Percentiles rank a stretch among this genome's conserved stretches.
These are phyloP conservation scores for Cheilosia pagana DNA, from an alignment of 2,888 invertebrate genomes.

Conservation along the genomic window DNA sequence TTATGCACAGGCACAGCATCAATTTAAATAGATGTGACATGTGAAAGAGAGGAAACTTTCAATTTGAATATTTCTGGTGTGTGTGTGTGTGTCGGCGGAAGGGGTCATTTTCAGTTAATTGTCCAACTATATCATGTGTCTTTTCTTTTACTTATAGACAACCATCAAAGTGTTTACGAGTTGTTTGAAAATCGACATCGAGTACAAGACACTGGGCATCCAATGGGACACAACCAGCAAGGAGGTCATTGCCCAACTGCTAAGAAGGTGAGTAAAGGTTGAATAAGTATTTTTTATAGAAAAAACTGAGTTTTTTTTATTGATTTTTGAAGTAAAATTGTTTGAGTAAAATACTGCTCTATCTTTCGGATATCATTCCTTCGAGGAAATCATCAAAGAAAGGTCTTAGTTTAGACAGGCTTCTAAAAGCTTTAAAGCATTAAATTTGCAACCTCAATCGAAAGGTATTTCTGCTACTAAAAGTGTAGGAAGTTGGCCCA, in stretches of 20 bases:
- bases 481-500: too few relatives aligned
- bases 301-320: too few relatives aligned
- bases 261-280: slow-evolving; percentile 88
- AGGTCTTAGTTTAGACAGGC: too few relatives aligned
- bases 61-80: slow-evolving; percentile 22
- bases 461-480: too few relatives aligned
- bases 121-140: not conserved
- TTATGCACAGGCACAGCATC: not conserved
- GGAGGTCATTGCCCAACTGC: slow-evolving; percentile 92
- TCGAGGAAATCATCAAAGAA: too few relatives aligned
- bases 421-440: too few relatives aligned
- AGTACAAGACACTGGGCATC: slow-evolving; percentile 96
- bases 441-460: too few relatives aligned
- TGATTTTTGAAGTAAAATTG: too few relatives aligned
- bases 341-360: too few relatives aligned
- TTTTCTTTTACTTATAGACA: slow-evolving; percentile 87
- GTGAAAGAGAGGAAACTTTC: slow-evolving; percentile 26
- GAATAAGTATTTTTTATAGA: not conserved
- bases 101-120: slow-evolving; percentile 26
- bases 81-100: slow-evolving; percentile 8
- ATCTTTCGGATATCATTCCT: too few relatives aligned
- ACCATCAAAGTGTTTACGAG: slow-evolving; percentile 96
- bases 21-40: slow-evolving; percentile 11
- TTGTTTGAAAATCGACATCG: slow-evolving; percentile 95
- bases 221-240: slow-evolving; percentile 94